A percentile compares a stretch with the other conserved stretches of the same genome.
phyloP scores from a whole-genome alignment of 2,797 vertebrate genomes.

The Falco novaeseelandiae region DNA sequence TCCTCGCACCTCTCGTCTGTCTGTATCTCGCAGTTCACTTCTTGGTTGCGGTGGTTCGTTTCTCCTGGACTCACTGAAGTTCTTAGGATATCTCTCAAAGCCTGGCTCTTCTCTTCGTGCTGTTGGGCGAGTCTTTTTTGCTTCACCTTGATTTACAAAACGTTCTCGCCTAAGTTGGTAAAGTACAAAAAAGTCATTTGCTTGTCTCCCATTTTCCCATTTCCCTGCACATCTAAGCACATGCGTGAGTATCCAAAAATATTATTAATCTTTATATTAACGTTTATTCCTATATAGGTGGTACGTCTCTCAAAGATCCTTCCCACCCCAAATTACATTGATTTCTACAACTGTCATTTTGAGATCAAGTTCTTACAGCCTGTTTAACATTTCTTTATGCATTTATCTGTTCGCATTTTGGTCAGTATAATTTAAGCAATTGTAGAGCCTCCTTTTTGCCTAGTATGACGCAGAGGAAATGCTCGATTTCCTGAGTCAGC shows the following conservation, averaged over 20 bases:
- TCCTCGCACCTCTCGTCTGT: slow-evolving; percentile 89
- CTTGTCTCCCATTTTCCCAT: background rate
- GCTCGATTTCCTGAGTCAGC: background rate
- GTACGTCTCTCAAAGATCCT: background rate
- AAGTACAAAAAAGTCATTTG: background rate
- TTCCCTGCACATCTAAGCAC: background rate
- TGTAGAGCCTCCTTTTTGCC: background rate
- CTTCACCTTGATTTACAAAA: slow-evolving; percentile 90
- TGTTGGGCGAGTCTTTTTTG: slow-evolving; percentile 88
- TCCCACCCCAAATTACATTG: background rate
- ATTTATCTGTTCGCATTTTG: background rate
- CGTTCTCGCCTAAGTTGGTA: slow-evolving; percentile 84
- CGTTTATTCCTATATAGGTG: background rate
- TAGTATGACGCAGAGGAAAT: background rate
- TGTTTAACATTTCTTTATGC: background rate
- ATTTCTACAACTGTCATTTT: background rate
- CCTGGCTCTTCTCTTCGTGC: slow-evolving; percentile 84
- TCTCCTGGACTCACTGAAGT: slow-evolving; percentile 88
- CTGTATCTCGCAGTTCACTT: slow-evolving; percentile 86
- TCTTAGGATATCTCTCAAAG: slow-evolving; percentile 93
- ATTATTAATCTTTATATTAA: background rate
- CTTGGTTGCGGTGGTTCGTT: slow-evolving; percentile 83
- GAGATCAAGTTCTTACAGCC: background rate
- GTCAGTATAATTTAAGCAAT: background rate
- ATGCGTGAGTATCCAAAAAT: background rate